Evolutionary conservation across 1,140 invertebrate genomes (phyloP), one percentile per base, ranked within the genome.

Genomic region (Drosophila rufa): DNA sequence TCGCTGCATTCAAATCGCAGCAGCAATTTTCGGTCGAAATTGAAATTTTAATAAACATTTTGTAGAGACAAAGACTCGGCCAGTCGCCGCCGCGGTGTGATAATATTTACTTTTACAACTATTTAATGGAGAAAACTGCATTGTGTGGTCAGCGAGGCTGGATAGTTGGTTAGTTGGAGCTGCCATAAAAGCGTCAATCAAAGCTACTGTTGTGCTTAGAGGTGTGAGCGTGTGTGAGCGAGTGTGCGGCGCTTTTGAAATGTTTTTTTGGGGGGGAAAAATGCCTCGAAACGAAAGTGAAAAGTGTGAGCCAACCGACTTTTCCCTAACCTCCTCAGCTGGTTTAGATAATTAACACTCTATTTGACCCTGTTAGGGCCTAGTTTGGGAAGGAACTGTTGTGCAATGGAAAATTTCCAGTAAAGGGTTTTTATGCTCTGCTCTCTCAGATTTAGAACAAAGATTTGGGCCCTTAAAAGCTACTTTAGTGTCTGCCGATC

Each of bases 91-190:
- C 67, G 36, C 51, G 38, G 57, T 75, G 71, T 75, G 71, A 75
- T 75, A 75, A 75, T 75, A 75, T 75, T 75, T 75, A 64, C 70
- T 75, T 64, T 75, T 75, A 68, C 48, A 70, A 75, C 71, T 75
- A 64, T 75, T 75, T 75, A 75, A 75, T 47, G 59, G 80, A 66
- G 68, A 80, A 83, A 57, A 70, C 61, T 67, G 65, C 65, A 65
- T 66, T 62, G 46, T 43, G 46, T 30, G 58, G 33, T 36, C 9
- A 33, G 38, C 4, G 27, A 47, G 38, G 38, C 70, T 48, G 59
- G 30, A 51, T 22, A 61, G 60, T 48, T 27, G 38, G 27, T 40
- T 30, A 79, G 51, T 30, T 48, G 64, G 9, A 48, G 67, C 53
- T 50, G 69, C 56, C 57, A 42, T 77, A 55, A 74, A 68, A 67